phyloP scores from a whole-genome alignment of 2,888 invertebrate genomes.

The Cephus runcator region DNA sequence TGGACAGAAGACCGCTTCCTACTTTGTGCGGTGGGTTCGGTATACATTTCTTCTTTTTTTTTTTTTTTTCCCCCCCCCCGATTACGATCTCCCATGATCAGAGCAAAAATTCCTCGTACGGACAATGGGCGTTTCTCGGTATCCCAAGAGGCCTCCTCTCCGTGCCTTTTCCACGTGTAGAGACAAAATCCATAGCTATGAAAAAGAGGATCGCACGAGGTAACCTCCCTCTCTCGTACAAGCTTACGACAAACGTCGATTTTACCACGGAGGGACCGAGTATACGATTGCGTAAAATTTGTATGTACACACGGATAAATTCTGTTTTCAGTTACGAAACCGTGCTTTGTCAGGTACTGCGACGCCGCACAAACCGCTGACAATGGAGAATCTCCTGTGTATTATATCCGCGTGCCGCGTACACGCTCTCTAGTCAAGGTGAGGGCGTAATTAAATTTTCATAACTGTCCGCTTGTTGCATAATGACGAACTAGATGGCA shows the following conservation, averaged over 20 bases:
- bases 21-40: neutral
- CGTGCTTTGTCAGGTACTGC: constrained; percentile 3
- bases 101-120: neutral
- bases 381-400: constrained; percentile 39
- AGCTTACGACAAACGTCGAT: neutral
- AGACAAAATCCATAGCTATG: neutral
- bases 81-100: neutral
- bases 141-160: neutral
- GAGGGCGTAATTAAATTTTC: constrained; percentile 52
- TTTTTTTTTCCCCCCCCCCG: neutral
- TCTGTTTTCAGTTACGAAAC: constrained; percentile 42
- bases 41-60: neutral
- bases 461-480: constrained; percentile 45
- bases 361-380: constrained; percentile 27
- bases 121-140: neutral
- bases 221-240: neutral
- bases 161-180: neutral
- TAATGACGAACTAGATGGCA: constrained; percentile 33
- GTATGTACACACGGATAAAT: constrained; percentile 35
- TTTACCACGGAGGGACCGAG: neutral
- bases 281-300: constrained; percentile 3
- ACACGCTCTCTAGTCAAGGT: constrained; percentile 36
- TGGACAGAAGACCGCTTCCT: neutral
- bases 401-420: constrained; percentile 32
- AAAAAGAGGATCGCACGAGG: neutral